Base-by-base conservation (phyloP, 2,113 vertebrate species). In the Epinephelus lanceolatus region DNA sequence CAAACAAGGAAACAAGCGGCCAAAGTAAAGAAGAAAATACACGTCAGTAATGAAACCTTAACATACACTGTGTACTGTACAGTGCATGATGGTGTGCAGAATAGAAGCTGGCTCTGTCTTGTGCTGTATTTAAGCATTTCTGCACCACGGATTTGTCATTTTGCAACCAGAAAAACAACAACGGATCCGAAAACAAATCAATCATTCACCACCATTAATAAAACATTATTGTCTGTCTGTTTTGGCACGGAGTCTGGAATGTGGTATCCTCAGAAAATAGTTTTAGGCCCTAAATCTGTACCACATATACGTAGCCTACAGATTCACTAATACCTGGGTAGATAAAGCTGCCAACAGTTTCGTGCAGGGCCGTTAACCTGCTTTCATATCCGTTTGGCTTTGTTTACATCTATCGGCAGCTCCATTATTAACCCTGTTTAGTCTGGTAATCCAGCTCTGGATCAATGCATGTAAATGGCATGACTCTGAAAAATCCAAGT, bases 381-480 rank as follows among this genome's bases (percentile, higher is more conserved):
- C 7, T 74, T 89, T 77, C 40, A 63, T 30, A 33, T 67, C 42
- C 47, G 68, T 71, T 79, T 83, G 33, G 25, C 80, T 76, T 63
- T 84, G 55, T 81, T 84, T 76, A 78, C 52, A 74, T 76, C 3
- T 9, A 83, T 74, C 2, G 52, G 61, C 52, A 56, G 49, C 66
- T 68, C 25, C 56, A 67, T 76, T 33, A 83, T 81, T 60, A 89
- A 85, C 78, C 72, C 55, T 30, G 72, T 77, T 79, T 61, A 61
- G 57, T 49, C 62, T 1, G 2, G 8, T 80, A 79, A 87, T 81
- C 73, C 66, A 27, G 37, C 62, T 71, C 53, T 71, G 67, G 63
- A 78, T 90, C 84, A 71, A 85, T 87, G 49, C 73, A 73, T 69
- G 69, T 72, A 63, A 87, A 89, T 8, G 40, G 23, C 76, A 87